Evolutionary conservation across 2,888 invertebrate species (phyloP).

Genomic region (Drosophila gaucha): DNA sequence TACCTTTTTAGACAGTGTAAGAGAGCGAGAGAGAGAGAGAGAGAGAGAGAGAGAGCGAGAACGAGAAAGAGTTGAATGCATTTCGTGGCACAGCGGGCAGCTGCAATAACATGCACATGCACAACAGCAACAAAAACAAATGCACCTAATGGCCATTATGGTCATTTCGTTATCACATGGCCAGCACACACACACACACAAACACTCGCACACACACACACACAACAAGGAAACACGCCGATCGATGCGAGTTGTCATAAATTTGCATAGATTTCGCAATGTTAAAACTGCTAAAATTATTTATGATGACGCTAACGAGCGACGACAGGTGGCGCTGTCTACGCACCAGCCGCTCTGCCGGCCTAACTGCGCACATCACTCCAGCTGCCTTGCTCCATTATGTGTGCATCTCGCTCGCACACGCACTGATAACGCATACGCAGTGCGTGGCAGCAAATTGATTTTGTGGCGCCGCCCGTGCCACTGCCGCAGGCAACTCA

Average conservation of each 20-base stretch:
- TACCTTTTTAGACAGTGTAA: conserved; percentile 6
- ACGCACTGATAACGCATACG: conserved; percentile 66
- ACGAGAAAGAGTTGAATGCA: conserved; percentile 54
- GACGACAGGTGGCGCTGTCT: conserved; percentile 79
- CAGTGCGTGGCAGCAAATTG: conserved; percentile 72
- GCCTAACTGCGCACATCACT: conserved; percentile 7
- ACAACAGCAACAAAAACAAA: conserved; percentile 45
- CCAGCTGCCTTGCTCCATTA: conserved; percentile 2
- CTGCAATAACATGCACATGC: conserved; percentile 69
- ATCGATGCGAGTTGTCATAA: conserved; percentile 60
- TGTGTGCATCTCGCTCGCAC: conserved; percentile 10
- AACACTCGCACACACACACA: background rate
- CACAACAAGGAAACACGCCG: conserved; percentile 68
- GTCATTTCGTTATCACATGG: conserved; percentile 70
- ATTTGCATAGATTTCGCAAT: conserved; percentile 76
- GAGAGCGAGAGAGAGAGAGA: background rate
- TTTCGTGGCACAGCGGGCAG: conserved; percentile 76
- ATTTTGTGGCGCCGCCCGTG: conserved; percentile 78
- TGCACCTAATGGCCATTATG: conserved; percentile 77
- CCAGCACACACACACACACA: conserved; percentile 16
- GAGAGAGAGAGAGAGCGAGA: too few relatives aligned
- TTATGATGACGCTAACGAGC: conserved; percentile 81
- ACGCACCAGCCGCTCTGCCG: conserved; percentile 19
- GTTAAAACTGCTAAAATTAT: conserved; percentile 72
- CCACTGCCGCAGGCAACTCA: conserved; percentile 44